phyloP scores from a whole-genome alignment of 2,888 invertebrate species.

The Zygogramma bicolorata region DNA sequence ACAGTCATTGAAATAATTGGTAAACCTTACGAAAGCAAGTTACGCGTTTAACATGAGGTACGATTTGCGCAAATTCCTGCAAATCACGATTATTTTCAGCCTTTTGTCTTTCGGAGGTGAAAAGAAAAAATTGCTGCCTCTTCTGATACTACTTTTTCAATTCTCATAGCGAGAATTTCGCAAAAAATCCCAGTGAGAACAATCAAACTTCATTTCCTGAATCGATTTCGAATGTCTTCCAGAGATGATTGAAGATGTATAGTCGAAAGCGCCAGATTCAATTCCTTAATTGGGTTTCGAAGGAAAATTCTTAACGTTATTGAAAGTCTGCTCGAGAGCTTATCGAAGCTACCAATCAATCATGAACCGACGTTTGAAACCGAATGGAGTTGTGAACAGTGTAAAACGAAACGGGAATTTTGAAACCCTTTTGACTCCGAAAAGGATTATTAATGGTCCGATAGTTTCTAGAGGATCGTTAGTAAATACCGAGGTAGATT shows the following conservation, averaged over 20 bases:
- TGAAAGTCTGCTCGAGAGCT: neutral
- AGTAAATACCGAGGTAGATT: slow-evolving; percentile 5
- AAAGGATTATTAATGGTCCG: slow-evolving; percentile 12
- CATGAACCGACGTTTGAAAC: neutral
- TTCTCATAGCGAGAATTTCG: no score
- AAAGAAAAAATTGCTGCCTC: no score
- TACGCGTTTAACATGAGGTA: no score
- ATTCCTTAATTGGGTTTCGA: neutral
- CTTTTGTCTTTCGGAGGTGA: no score
- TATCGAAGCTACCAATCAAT: neutral
- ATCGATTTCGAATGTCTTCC: neutral
- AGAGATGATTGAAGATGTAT: neutral
- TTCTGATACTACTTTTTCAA: no score
- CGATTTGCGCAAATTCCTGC: no score
- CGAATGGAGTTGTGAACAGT: neutral
- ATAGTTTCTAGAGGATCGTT: slow-evolving; percentile 3
- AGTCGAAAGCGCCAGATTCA: neutral
- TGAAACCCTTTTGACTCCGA: slow-evolving; percentile 17
- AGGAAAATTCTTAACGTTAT: neutral
- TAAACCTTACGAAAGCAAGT: no score
- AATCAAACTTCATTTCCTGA: no score
- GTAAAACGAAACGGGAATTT: slow-evolving; percentile 11
- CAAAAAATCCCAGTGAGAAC: no score
- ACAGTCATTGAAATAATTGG: no score
- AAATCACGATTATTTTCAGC: no score